Evolutionary conservation across 2,113 vertebrate species (phyloP).

Genomic region (Microtus pennsylvanicus): DNA sequence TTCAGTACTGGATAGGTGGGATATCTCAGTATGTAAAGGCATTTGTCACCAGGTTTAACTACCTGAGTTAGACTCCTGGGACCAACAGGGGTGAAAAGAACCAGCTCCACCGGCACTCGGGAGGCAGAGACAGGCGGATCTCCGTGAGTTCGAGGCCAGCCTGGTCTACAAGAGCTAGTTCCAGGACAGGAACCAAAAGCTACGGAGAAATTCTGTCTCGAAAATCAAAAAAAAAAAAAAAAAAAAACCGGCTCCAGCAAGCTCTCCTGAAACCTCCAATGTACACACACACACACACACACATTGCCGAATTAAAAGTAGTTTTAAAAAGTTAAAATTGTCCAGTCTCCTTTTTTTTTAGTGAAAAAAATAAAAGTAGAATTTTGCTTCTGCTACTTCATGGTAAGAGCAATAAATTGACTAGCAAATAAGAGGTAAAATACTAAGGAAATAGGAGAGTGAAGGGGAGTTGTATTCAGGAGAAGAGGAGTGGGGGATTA

Average conservation of each 20-base stretch:
- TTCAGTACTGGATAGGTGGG: not conserved
- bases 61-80: not conserved
- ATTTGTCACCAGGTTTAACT: not conserved
- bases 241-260: not conserved
- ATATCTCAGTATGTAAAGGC: not conserved
- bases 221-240: too few relatives aligned
- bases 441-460: not conserved
- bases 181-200: too few relatives aligned
- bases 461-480: not conserved
- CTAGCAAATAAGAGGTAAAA: not conserved
- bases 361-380: not conserved
- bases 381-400: not conserved
- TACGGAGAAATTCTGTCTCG: too few relatives aligned
- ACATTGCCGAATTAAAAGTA: not conserved
- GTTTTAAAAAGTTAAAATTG: not conserved
- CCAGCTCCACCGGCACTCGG: too few relatives aligned
- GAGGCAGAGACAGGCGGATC: too few relatives aligned
- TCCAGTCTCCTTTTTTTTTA: not conserved
- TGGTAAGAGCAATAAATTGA: not conserved
- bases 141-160: too few relatives aligned
- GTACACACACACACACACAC: not conserved
- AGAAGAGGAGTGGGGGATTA: not conserved
- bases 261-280: not conserved
- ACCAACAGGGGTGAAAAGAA: not conserved
- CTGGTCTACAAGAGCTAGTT: too few relatives aligned